Evolutionary conservation across 2,797 vertebrate species (phyloP).

Genomic region (Lagorchestes hirsutus): DNA sequence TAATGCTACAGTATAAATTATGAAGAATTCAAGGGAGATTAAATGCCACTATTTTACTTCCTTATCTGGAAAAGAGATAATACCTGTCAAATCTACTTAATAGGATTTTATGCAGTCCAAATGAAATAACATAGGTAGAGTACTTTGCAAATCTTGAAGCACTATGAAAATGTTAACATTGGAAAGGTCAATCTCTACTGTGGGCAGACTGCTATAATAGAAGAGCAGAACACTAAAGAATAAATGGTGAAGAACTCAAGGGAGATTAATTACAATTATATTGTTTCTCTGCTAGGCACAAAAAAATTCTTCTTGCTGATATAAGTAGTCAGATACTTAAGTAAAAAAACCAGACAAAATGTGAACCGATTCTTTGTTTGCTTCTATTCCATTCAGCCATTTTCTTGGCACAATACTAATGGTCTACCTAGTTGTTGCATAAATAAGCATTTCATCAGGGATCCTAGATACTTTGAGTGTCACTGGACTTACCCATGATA

Average conservation of each 20-base stretch:
- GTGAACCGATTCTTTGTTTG: neutral
- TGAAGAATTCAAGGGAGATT: slow-evolving; percentile 33
- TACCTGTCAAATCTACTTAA: slow-evolving; percentile 10
- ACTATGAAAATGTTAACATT: neutral
- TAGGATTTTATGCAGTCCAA: neutral
- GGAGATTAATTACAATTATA: slow-evolving; percentile 39
- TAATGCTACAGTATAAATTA: neutral
- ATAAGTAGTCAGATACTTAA: slow-evolving; percentile 46
- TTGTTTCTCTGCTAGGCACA: slow-evolving; percentile 39
- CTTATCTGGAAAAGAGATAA: slow-evolving; percentile 20
- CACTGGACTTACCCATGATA: neutral
- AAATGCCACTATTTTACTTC: slow-evolving; percentile 43
- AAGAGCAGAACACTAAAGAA: neutral
- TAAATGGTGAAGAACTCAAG: slow-evolving; percentile 24
- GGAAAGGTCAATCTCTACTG: slow-evolving; percentile 7
- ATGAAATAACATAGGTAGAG: neutral
- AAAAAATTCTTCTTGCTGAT: slow-evolving; percentile 8
- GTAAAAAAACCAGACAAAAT: neutral
- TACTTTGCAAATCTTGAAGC: neutral
- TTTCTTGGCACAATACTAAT: neutral
- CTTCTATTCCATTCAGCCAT: neutral
- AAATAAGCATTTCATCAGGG: neutral
- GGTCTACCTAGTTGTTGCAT: neutral
- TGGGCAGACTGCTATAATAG: neutral
- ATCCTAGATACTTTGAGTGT: neutral